phyloP scores from a whole-genome alignment of 2,797 vertebrate species.

The Myotis vivesi region DNA sequence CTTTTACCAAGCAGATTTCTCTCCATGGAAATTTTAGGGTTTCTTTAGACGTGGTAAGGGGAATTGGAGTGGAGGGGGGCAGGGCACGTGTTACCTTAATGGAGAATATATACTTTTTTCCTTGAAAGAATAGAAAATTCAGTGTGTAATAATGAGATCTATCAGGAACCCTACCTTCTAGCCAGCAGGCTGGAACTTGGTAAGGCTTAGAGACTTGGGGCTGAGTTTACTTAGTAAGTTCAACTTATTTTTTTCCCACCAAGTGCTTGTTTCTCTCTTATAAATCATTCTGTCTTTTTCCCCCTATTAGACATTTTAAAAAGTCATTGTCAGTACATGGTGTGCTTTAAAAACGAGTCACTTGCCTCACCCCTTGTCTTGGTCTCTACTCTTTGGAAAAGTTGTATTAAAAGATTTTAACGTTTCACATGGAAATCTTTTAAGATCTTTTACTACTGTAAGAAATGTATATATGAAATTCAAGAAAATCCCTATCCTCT shows the following conservation, averaged over 20 bases:
- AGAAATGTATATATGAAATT: neutral
- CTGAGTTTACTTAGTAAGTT: neutral
- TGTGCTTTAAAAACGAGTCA: neutral
- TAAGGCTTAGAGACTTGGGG: neutral
- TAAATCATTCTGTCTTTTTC: neutral
- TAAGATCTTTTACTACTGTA: neutral
- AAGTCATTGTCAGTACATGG: neutral
- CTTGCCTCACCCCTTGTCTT: neutral
- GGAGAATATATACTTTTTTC: neutral
- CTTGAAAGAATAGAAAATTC: constrained; percentile 35
- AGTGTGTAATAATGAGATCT: neutral
- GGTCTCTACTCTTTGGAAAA: neutral
- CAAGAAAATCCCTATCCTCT: neutral
- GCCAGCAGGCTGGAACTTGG: neutral
- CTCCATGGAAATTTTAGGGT: neutral
- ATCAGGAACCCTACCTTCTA: neutral
- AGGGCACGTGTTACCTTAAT: neutral
- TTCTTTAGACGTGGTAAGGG: neutral
- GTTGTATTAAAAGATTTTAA: neutral
- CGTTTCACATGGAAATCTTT: neutral
- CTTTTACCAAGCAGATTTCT: constrained; percentile 10
- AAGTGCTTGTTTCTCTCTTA: neutral
- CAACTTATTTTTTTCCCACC: neutral
- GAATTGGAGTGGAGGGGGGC: no score
- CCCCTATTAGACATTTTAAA: neutral